phyloP scores from a whole-genome alignment of 1,140 invertebrate genomes.

The Micrasema minimum region DNA sequence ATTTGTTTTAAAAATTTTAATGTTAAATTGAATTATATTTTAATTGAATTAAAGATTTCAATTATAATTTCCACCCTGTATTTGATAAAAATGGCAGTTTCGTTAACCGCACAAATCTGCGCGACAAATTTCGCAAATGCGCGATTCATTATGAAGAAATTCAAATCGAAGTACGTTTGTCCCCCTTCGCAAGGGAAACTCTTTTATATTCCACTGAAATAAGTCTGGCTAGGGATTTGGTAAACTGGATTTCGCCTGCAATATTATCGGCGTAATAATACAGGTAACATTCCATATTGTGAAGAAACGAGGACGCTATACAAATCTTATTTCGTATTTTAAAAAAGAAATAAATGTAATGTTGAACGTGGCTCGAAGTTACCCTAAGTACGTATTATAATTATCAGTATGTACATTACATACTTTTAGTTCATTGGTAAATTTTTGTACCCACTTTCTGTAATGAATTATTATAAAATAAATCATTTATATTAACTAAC shows the following conservation, averaged over 20 bases:
- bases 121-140: constrained; percentile 51
- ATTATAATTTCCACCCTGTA: not conserved
- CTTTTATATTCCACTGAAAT: not conserved
- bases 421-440: too few relatives aligned
- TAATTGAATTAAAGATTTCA: too few relatives aligned
- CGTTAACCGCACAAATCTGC: constrained; percentile 50
- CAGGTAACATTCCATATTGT: not conserved
- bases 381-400: too few relatives aligned
- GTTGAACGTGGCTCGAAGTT: too few relatives aligned
- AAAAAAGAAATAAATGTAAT: not conserved
- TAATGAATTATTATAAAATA: too few relatives aligned
- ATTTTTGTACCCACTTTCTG: too few relatives aligned
- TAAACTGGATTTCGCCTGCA: constrained; percentile 11
- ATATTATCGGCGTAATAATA: not conserved
- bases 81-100: constrained; percentile 15
- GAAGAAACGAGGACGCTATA: not conserved
- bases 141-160: constrained; percentile 33
- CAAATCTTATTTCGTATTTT: not conserved
- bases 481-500: too few relatives aligned
- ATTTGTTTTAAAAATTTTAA: too few relatives aligned
- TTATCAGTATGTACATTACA: too few relatives aligned
- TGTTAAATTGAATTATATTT: too few relatives aligned
- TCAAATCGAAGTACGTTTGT: constrained; percentile 36
- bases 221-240: constrained; percentile 5
- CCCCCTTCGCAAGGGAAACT: not conserved